A percentile compares a stretch with the other conserved stretches of the same genome.
Conservation (phyloP, 2,797 vertebrate species). For the Xenops minutus region DNA sequence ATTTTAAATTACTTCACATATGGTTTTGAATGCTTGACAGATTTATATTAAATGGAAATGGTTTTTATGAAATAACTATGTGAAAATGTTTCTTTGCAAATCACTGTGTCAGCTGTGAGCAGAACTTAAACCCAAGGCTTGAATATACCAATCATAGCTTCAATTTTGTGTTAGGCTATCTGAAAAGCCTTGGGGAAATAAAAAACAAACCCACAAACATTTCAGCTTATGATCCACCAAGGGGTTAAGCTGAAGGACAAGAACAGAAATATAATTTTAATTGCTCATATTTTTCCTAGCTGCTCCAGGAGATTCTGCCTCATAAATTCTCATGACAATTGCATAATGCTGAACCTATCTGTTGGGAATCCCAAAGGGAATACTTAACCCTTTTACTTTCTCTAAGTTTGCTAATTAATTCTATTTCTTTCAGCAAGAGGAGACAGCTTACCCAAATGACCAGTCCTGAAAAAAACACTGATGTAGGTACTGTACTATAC, state of each 20-base stretch:
- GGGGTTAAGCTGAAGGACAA: constrained; percentile 47
- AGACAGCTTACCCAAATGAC: constrained; percentile 17
- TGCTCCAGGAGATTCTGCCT: not conserved
- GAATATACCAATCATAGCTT: not conserved
- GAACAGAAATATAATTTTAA: constrained; percentile 23
- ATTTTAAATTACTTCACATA: constrained; percentile 34
- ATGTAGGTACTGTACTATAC: not conserved
- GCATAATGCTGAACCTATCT: constrained; percentile 1
- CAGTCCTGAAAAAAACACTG: not conserved
- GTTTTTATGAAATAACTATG: constrained; percentile 8
- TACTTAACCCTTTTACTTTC: constrained; percentile 56
- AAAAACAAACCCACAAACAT: not conserved
- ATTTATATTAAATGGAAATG: constrained; percentile 52
- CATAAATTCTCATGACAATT: constrained; percentile 44
- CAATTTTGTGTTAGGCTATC: not conserved
- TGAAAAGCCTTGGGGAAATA: not conserved
- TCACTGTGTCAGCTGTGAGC: not conserved
- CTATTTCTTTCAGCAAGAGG: not conserved
- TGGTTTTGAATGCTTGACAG: constrained; percentile 31
- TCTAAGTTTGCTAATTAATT: constrained; percentile 52
- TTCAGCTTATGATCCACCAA: not conserved
- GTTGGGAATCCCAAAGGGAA: constrained; percentile 5
- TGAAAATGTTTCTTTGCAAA: constrained; percentile 16
- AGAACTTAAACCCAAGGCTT: not conserved
- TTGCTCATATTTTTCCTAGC: constrained; percentile 25